Conservation (phyloP, 2,888 invertebrate species). For the Melinopterus prodromus region DNA sequence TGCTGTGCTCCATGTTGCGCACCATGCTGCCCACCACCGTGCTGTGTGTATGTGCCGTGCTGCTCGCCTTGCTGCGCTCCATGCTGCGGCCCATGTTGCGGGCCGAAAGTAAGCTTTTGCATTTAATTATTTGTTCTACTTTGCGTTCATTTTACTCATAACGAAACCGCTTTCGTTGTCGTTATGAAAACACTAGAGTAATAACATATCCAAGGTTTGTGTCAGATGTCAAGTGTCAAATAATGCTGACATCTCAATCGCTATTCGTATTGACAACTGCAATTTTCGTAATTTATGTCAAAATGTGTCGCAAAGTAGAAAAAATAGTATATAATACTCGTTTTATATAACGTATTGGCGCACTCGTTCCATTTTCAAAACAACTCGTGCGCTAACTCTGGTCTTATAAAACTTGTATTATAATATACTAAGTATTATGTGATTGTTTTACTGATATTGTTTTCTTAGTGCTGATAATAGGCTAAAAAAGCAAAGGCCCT, state of each 20-base stretch:
- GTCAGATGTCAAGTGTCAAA: not conserved
- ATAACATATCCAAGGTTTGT: slow-evolving; percentile 24
- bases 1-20: slow-evolving; percentile 10
- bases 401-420: too few species aligned
- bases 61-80: slow-evolving; percentile 13
- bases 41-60: slow-evolving; percentile 13
- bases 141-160: not conserved
- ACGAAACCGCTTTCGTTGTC: too few species aligned
- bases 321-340: not conserved
- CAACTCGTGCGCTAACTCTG: too few species aligned
- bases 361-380: too few species aligned
- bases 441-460: not conserved
- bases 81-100: not conserved
- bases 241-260: slow-evolving; percentile 8
- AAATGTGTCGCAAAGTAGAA: too few species aligned
- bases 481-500: slow-evolving; percentile 13
- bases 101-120: not conserved
- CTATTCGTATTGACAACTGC: too few species aligned
- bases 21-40: slow-evolving; percentile 21
- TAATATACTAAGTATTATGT: not conserved
- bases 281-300: too few species aligned
- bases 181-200: too few species aligned
- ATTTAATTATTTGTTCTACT: slow-evolving; percentile 11
- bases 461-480: slow-evolving; percentile 22
- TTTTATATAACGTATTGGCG: not conserved